phyloP scores from a whole-genome alignment of 1,140 invertebrate species.

The Pygmarrhopalites habei region DNA sequence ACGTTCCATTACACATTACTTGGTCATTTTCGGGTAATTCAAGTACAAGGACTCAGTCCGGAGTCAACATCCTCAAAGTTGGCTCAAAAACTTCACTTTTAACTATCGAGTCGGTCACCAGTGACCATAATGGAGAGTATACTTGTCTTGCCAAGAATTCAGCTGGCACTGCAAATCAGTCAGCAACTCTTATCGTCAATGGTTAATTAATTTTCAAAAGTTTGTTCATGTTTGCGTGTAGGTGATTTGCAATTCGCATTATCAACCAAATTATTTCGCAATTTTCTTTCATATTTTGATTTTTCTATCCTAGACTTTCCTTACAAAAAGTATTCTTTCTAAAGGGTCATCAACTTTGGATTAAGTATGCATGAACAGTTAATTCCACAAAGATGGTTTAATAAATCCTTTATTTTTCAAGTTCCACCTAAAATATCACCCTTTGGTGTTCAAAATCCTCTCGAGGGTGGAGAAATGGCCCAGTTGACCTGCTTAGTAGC shows the following conservation, averaged over 20 bases:
- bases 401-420: constrained; percentile 40
- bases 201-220: constrained; percentile 45
- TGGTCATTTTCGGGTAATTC: constrained; percentile 48
- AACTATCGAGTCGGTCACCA: constrained; percentile 64
- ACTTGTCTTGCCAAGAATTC: constrained; percentile 38
- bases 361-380: no score
- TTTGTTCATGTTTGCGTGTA: no score
- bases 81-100: constrained; percentile 56
- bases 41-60: constrained; percentile 28
- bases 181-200: constrained; percentile 60
- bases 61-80: constrained; percentile 41
- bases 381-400: no score
- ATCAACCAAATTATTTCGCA: no score
- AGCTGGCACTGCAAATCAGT: constrained; percentile 54
- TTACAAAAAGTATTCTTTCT: no score
- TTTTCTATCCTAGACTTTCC: no score
- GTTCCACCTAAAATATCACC: constrained; percentile 64
- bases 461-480: constrained; percentile 52
- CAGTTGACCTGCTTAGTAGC: constrained; percentile 57
- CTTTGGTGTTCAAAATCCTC: constrained; percentile 59
- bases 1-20: constrained; percentile 50
- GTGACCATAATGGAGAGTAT: constrained; percentile 38
- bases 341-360: no score
- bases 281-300: no score
- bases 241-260: no score